A percentile compares a stretch with the other conserved stretches of the same genome.
Conservation (phyloP, 2,888 invertebrate genomes). For the Criorhina ranunculi region DNA sequence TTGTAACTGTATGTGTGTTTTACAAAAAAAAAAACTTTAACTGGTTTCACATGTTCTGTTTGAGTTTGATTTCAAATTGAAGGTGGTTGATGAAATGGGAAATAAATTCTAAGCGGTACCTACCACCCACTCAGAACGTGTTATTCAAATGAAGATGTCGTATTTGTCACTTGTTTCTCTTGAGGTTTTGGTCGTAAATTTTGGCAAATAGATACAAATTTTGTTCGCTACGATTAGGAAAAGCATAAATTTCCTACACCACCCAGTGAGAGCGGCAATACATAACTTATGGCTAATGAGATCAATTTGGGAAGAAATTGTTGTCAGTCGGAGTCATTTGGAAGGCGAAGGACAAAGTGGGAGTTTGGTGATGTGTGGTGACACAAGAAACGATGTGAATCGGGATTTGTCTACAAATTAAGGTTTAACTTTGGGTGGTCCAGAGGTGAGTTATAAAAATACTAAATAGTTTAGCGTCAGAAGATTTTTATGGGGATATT, state of each 20-base stretch:
- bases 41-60: conserved; percentile 24
- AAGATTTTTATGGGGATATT: no score
- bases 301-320: neutral
- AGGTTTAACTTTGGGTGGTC: no score
- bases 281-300: conserved; percentile 10
- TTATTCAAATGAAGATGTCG: conserved; percentile 59
- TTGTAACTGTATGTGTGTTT: neutral
- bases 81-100: conserved; percentile 44
- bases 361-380: no score
- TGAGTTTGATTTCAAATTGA: neutral
- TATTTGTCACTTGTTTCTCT: conserved; percentile 29
- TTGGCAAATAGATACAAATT: conserved; percentile 58
- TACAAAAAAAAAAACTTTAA: conserved; percentile 8
- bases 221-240: conserved; percentile 40
- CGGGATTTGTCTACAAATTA: no score
- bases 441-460: no score
- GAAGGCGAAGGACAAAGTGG: no score
- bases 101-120: conserved; percentile 25
- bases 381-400: no score
- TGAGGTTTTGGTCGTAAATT: conserved; percentile 40
- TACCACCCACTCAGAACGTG: conserved; percentile 41
- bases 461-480: no score
- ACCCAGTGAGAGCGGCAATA: conserved; percentile 10
- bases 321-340: neutral
- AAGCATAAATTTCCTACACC: conserved; percentile 9